These are phyloP conservation scores for Tamias sibiricus DNA, from an alignment of 2,113 vertebrate species.

Conservation along the genomic window DNA sequence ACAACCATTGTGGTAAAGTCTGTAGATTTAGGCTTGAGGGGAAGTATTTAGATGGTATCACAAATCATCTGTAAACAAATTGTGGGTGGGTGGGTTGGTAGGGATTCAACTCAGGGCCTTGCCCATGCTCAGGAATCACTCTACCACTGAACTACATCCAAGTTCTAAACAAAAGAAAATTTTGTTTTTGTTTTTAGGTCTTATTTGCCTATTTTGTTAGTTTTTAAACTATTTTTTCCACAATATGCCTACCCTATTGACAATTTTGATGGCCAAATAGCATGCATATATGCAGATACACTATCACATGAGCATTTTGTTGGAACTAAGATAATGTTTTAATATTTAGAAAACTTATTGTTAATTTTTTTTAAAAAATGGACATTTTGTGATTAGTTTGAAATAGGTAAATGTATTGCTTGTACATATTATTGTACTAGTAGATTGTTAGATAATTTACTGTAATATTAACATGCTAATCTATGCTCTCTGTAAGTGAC, in stretches of 20 bases:
- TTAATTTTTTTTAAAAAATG: not conserved
- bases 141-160: not conserved
- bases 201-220: not conserved
- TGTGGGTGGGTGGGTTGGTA: too few relatives aligned
- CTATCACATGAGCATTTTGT: conserved; percentile 23
- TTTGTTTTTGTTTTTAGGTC: conserved; percentile 4
- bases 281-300: not conserved
- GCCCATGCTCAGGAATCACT: not conserved
- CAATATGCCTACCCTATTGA: not conserved
- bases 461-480: conserved; percentile 59
- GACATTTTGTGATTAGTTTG: conserved; percentile 49
- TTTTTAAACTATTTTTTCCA: not conserved
- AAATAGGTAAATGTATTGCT: conserved; percentile 45
- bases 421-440: conserved; percentile 7
- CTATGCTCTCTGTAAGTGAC: conserved; percentile 79
- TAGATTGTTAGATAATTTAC: conserved; percentile 57
- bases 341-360: conserved; percentile 63
- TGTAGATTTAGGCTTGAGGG: not conserved
- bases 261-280: conserved; percentile 28
- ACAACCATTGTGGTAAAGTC: not conserved
- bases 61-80: not conserved
- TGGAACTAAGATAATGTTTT: conserved; percentile 25
- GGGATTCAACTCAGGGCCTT: not conserved
- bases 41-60: not conserved
- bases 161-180: not conserved